Evolutionary conservation across 2,797 vertebrate genomes (phyloP), one percentile per base, ranked within the genome.

Genomic region (Lacerta viridis): DNA sequence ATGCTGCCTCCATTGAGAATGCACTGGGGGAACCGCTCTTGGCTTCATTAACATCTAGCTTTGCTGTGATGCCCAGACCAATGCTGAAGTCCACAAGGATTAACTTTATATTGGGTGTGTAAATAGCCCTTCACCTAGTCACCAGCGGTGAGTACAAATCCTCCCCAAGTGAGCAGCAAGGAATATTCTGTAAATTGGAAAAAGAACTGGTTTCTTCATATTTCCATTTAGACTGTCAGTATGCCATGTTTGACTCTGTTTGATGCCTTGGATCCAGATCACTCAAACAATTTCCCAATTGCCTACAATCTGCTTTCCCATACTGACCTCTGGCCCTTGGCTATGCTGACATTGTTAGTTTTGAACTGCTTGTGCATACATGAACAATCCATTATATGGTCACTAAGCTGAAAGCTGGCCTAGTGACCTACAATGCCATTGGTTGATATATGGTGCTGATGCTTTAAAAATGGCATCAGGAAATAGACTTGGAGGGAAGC

Each of bases 1-100:
- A 85, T 91, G 92, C 29, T 46, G 83, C 93, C 91, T 92, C 90
- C 1, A 0, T 96, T 91, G 93, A 94, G 93, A 95, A 59, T 41
- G 85, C 75, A 93, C 80, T 83, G 80, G 75, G 80, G 81, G 90
- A 92, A 18, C 75, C 75, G 25, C 29, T 78, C 29, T 86, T 88
- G 89, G 81, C 84, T 92, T 93, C 92, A 93, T 94, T 92, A 90
- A 46, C 88, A 25, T 29, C 61, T 86, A 92, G 88, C 85, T 88
- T 80, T 78, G 84, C 83, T 89, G 86, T 74, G 87, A 86, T 76
- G 55, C 50, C 39, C 68, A 69, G 82, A 43, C 33, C 76, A 83
- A 75, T 89, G 83, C 74, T 89, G 86, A 90, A 80, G 39, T 0
- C 0, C 29, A 27, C 5, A 41, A 80, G 46, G 43, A 29, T 18